Evolutionary conservation across 2,888 invertebrate genomes (phyloP).

Genomic region (Chaetogeoica ovagalla): DNA sequence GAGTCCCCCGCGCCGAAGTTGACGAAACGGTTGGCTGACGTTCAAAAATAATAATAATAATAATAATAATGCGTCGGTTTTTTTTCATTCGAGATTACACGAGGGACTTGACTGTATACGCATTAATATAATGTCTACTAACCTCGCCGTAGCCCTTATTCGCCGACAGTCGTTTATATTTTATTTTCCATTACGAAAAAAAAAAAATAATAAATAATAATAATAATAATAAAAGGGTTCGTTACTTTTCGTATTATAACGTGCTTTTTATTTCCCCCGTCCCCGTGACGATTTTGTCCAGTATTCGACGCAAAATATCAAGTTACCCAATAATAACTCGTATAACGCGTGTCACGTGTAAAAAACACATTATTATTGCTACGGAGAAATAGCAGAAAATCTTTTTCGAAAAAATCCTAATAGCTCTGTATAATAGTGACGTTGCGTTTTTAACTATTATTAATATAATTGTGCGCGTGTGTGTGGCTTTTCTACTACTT

Average conservation of each 20-base stretch:
- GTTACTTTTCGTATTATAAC: conserved; percentile 15
- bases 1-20: background rate
- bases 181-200: conserved; percentile 28
- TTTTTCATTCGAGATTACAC: conserved; percentile 41
- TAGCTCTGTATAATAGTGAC: background rate
- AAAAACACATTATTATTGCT: background rate
- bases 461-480: no score
- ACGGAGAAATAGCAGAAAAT: background rate
- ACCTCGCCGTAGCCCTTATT: conserved; percentile 5
- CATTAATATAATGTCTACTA: conserved; percentile 26
- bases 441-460: background rate
- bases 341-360: background rate
- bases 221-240: conserved; percentile 7
- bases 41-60: conserved; percentile 8
- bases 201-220: no score
- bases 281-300: conserved; percentile 29
- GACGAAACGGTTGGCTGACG: conserved; percentile 37
- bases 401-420: background rate
- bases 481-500: no score
- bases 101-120: conserved; percentile 19
- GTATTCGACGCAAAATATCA: conserved; percentile 35
- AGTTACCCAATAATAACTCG: conserved; percentile 5
- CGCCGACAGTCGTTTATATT: conserved; percentile 7
- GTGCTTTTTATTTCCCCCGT: background rate
- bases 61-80: conserved; percentile 19